Base-by-base conservation (phyloP, 2,113 vertebrate species). In the Oryzias woworae region DNA sequence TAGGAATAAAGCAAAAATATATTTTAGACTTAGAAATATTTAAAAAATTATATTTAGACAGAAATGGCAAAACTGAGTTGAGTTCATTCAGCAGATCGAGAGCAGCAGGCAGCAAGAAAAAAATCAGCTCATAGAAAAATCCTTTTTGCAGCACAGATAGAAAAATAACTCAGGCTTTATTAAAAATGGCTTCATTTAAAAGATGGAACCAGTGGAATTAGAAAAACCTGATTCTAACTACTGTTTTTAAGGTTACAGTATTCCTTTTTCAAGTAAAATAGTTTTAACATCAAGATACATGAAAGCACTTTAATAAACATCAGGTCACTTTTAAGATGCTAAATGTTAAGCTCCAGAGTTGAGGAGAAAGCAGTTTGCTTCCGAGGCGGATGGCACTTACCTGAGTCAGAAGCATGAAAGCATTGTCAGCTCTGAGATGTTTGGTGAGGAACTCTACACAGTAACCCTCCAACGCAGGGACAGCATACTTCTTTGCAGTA, bases 321-420 rank as follows among this genome's bases (percentile, higher is more conserved):
- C 5, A 28, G 26, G 26, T 28, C 31, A 45, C 45, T 18, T 26
- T 22, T 24, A 50, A 49, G 7, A 10, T 3, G 18, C 17, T 0
- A 18, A 36, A 12, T 12, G 36, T 36, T 12, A 36, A 12, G 36
- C 12, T 12, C 36, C 36, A 12, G 10, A 36, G 36, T 36, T 36
- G 2, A 36, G 36, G 10, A 10, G 36, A 36, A 54, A 7, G n/a
- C 47, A 48, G 18, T 51, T 58, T 47, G 16, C 1, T 5, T 65
- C 12, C 0, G 13, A 23, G 17, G 7, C 16, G 36, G 22, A 10
- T 15, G 26, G 56, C 7, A 53, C 26, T 83, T 74, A 97, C 95
- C 94, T 97, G 96, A 71, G 95, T 97, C 72, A 97, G 95, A 18
- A 97, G 89, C 96, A 97, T 95, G 80, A 97, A 96, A 22, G 96